Conservation (phyloP, 2,888 invertebrate genomes). For the Eilema griseolum region DNA sequence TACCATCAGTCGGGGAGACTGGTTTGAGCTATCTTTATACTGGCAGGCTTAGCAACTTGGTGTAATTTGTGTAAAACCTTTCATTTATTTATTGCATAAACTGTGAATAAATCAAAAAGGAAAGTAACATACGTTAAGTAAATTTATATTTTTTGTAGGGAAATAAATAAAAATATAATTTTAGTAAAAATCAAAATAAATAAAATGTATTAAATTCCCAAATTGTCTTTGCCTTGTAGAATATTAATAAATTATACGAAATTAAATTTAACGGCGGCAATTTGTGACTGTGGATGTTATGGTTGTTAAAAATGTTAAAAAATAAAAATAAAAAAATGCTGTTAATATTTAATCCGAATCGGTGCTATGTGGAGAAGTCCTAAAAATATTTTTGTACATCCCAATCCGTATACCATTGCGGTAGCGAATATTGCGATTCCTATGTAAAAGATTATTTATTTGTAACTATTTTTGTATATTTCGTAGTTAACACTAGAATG, state of each 20-base stretch:
- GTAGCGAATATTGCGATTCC: constrained; percentile 70
- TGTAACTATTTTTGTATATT: constrained; percentile 84
- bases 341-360: constrained; percentile 54
- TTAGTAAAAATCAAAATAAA: constrained; percentile 28
- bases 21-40: background rate
- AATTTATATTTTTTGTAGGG: constrained; percentile 46
- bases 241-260: constrained; percentile 28
- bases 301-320: constrained; percentile 41
- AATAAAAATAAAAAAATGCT: constrained; percentile 40
- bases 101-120: constrained; percentile 47
- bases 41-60: constrained; percentile 35
- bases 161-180: constrained; percentile 36
- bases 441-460: constrained; percentile 84
- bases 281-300: constrained; percentile 36
- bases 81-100: constrained; percentile 49
- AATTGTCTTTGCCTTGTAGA: constrained; percentile 43
- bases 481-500: constrained; percentile 65
- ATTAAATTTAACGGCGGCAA: constrained; percentile 34
- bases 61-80: constrained; percentile 48
- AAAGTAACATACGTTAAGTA: constrained; percentile 50
- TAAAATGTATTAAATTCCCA: constrained; percentile 38
- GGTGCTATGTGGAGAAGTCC: constrained; percentile 70
- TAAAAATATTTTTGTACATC: constrained; percentile 56
- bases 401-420: constrained; percentile 63
- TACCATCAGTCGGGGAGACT: constrained; percentile 28